Percentiles rank a stretch among this genome's conserved stretches.
These are phyloP conservation scores for Amphipyra berbera DNA, from an alignment of 2,888 invertebrate species.

Conservation along the genomic window DNA sequence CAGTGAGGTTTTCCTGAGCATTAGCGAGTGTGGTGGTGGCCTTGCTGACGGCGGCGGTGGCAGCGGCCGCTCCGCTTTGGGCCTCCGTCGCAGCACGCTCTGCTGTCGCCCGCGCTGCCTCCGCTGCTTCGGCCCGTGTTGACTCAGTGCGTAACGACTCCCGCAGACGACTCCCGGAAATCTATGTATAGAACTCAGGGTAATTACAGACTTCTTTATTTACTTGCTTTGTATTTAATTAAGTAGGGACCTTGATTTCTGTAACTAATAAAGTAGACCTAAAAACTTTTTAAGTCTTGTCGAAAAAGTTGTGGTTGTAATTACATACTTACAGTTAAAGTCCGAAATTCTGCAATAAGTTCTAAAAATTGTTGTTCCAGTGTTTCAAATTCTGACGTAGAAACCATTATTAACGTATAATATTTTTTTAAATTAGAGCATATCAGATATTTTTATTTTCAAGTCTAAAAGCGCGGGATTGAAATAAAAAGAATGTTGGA, in stretches of 20 bases:
- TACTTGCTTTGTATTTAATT: no score
- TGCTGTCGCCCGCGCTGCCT: conserved; percentile 73
- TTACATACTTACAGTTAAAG: conserved; percentile 71
- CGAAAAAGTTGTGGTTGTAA: no score
- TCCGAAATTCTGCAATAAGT: conserved; percentile 77
- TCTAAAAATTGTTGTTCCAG: conserved; percentile 81
- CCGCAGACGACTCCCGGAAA: conserved; percentile 76
- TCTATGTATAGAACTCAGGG: conserved; percentile 55
- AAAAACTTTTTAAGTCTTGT: no score
- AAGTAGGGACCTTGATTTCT: neutral
- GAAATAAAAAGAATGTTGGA: neutral
- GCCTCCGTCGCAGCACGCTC: conserved; percentile 74
- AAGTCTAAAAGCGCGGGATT: neutral
- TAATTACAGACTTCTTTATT: neutral
- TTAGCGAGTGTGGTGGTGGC: conserved; percentile 72
- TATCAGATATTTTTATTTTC: neutral
- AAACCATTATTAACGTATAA: conserved; percentile 31
- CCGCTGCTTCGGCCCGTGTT: conserved; percentile 79
- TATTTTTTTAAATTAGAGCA: neutral
- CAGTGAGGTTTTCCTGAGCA: conserved; percentile 73
- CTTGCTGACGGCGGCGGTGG: conserved; percentile 75
- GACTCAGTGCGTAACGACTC: conserved; percentile 76
- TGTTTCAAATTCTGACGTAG: conserved; percentile 73
- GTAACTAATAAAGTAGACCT: neutral
- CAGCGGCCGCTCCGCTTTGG: conserved; percentile 77